Percentiles rank a stretch among this genome's conserved stretches.
Evolutionary conservation across 2,888 invertebrate genomes (phyloP).

Genomic region (Sphaeridia pumilis): DNA sequence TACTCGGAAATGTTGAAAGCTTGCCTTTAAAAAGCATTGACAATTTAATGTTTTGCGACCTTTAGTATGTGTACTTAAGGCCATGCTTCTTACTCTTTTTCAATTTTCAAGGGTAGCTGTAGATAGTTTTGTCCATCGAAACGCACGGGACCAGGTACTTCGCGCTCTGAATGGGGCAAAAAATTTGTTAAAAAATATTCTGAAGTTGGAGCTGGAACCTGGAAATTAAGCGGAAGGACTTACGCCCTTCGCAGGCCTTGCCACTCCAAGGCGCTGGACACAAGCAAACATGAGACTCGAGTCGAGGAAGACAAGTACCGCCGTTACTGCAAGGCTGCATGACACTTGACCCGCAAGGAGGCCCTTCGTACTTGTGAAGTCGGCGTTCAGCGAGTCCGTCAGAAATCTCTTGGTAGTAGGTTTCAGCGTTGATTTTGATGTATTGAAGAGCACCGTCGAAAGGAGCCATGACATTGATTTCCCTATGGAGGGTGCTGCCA

Average conservation of each 20-base stretch:
- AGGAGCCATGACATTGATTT: constrained; percentile 45
- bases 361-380: constrained; percentile 41
- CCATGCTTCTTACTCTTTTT: constrained; percentile 54
- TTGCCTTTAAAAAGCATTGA: constrained; percentile 21
- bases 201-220: neutral
- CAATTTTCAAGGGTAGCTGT: constrained; percentile 63
- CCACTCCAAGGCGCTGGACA: constrained; percentile 64
- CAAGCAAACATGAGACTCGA: constrained; percentile 66
- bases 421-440: constrained; percentile 63
- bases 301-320: constrained; percentile 62
- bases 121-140: constrained; percentile 69
- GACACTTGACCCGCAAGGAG: constrained; percentile 48
- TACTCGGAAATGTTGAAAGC: constrained; percentile 35
- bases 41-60: neutral
- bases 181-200: neutral
- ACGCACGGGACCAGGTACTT: constrained; percentile 49
- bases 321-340: constrained; percentile 53
- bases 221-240: neutral
- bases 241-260: constrained; percentile 53
- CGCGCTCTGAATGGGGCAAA: constrained; percentile 34
- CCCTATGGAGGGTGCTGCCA: constrained; percentile 39
- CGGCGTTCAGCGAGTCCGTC: constrained; percentile 39
- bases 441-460: constrained; percentile 77
- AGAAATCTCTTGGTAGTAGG: constrained; percentile 43
- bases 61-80: neutral